Conservation (phyloP, 2,888 invertebrate species). For the Galerucella calmariensis region DNA sequence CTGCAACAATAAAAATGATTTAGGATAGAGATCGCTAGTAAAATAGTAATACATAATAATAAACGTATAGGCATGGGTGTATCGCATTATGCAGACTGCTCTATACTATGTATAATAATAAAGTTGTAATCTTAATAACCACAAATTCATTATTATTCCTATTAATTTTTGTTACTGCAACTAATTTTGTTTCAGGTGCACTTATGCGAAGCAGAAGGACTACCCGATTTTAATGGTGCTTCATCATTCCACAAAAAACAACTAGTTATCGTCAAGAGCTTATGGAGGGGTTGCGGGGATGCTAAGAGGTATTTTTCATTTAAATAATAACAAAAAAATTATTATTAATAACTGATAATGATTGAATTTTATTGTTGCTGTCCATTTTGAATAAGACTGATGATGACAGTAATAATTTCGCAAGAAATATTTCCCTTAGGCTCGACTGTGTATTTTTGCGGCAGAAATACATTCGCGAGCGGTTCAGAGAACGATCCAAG, state of each 20-base stretch:
- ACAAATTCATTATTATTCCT: too few species aligned
- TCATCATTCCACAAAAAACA: constrained; percentile 76
- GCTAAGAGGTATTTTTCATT: constrained; percentile 65
- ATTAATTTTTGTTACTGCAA: neutral
- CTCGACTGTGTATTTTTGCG: too few species aligned
- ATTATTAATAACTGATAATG: too few species aligned
- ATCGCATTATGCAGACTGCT: neutral
- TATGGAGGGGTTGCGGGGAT: constrained; percentile 74
- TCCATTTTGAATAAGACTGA: too few species aligned
- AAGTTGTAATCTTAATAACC: too few species aligned
- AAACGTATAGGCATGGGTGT: neutral
- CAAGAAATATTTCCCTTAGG: too few species aligned
- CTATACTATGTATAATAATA: neutral
- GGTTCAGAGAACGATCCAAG: too few species aligned
- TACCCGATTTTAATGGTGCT: constrained; percentile 74
- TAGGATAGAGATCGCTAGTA: neutral
- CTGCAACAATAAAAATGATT: neutral
- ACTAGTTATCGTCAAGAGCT: constrained; percentile 79
- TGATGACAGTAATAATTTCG: too few species aligned
- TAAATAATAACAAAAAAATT: too few species aligned
- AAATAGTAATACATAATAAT: neutral
- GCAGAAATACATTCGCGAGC: too few species aligned
- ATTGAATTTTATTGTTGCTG: too few species aligned
- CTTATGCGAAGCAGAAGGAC: constrained; percentile 81
- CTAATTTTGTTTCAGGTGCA: constrained; percentile 70